These are phyloP conservation scores for Atrina japonica DNA, from an alignment of 2,888 invertebrate species.

Conservation along the genomic window DNA sequence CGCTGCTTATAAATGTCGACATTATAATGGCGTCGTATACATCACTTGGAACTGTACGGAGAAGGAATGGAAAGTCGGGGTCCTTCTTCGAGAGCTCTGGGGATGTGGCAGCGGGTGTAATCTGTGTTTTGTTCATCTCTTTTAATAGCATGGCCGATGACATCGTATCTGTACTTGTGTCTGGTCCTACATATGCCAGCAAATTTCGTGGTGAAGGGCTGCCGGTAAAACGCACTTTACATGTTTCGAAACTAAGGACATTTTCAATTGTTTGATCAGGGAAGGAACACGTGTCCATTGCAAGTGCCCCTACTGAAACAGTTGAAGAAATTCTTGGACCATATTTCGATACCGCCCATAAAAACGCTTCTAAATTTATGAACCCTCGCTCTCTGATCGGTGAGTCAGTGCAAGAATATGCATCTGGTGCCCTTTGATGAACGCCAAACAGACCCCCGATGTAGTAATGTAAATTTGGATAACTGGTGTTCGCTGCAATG, in stretches of 20 bases:
- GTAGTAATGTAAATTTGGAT: conserved; percentile 59
- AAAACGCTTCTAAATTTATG: conserved; percentile 78
- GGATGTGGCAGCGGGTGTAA: conserved; percentile 69
- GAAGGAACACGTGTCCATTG: conserved; percentile 70
- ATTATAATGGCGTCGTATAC: conserved; percentile 66
- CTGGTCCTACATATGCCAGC: conserved; percentile 73
- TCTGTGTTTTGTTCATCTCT: conserved; percentile 83
- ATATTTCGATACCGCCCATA: conserved; percentile 76
- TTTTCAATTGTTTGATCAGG: conserved; percentile 62
- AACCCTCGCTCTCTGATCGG: conserved; percentile 65
- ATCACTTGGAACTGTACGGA: conserved; percentile 68
- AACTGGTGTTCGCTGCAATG: conserved; percentile 13
- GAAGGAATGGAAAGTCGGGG: conserved; percentile 58
- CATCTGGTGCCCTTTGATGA: conserved; percentile 55
- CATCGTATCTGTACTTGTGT: conserved; percentile 60
- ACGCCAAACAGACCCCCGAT: conserved; percentile 74
- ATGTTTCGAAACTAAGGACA: conserved; percentile 69
- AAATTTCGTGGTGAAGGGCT: conserved; percentile 64
- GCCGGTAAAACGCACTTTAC: conserved; percentile 56
- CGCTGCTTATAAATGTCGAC: conserved; percentile 51
- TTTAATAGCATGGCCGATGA: conserved; percentile 78
- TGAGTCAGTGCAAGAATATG: conserved; percentile 56
- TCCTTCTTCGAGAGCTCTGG: conserved; percentile 49
- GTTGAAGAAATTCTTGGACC: conserved; percentile 15
- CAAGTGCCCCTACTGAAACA: conserved; percentile 70